Conservation (phyloP, 2,888 invertebrate genomes). For the Cenopis cana region DNA sequence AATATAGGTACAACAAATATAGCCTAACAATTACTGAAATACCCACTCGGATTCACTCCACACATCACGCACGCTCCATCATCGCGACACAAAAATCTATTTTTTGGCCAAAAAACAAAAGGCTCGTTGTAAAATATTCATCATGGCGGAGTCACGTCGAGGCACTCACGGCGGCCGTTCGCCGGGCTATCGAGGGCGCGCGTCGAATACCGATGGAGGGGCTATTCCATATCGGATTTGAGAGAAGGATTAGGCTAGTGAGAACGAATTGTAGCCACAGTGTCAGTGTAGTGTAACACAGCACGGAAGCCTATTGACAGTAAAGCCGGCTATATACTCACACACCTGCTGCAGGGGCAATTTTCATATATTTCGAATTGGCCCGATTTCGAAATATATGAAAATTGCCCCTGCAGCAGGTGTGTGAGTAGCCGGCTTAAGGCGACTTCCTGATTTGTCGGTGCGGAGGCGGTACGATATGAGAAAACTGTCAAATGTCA, state of each 20-base stretch:
- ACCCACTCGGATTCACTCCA: not conserved
- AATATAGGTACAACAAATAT: no score
- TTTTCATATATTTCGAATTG: no score
- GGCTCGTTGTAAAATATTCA: conserved; percentile 53
- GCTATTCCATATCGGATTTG: conserved; percentile 22
- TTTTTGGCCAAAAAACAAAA: conserved; percentile 58
- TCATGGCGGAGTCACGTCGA: conserved; percentile 59
- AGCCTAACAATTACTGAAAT: not conserved
- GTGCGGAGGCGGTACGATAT: no score
- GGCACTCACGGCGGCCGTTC: conserved; percentile 62
- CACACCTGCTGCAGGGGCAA: no score
- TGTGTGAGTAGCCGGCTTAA: no score
- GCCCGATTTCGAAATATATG: no score
- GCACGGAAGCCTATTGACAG: no score
- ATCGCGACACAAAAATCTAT: conserved; percentile 43
- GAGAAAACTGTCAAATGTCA: no score
- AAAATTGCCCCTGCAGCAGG: no score
- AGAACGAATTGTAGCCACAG: not conserved
- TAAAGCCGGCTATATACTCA: no score
- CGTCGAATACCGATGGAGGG: conserved; percentile 49
- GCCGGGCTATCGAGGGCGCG: conserved; percentile 62
- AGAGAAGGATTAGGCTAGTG: not conserved
- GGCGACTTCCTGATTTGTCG: no score
- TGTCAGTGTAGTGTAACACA: no score
- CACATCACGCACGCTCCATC: conserved; percentile 40